Percentiles rank a stretch among this genome's conserved stretches.
Conservation (phyloP, 2,113 vertebrate genomes). For the Pitta sordida region DNA sequence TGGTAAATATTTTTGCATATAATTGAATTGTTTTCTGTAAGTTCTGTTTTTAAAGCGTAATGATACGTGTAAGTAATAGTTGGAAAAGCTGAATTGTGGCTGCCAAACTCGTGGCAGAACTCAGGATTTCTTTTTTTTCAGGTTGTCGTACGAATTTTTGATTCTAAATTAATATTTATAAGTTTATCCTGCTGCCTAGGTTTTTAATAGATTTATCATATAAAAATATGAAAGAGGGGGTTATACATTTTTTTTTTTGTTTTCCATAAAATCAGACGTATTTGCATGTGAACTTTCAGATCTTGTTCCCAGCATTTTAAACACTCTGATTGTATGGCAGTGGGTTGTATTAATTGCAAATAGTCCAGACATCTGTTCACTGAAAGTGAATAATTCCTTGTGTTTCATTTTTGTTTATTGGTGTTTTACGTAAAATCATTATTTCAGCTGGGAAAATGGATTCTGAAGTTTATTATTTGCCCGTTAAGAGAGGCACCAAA, state of each 20-base stretch:
- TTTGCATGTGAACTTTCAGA: slow-evolving; percentile 70
- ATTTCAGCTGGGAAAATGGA: neutral
- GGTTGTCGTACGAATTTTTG: slow-evolving; percentile 12
- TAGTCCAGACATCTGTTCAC: slow-evolving; percentile 70
- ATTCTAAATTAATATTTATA: slow-evolving; percentile 25
- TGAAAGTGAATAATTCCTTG: slow-evolving; percentile 29
- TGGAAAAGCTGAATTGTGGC: neutral
- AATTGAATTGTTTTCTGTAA: neutral
- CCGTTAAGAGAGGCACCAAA: neutral
- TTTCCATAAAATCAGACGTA: slow-evolving; percentile 60
- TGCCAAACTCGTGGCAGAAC: neutral
- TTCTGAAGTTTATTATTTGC: neutral
- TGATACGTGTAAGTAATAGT: neutral
- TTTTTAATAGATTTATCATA: neutral
- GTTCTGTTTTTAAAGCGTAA: neutral
- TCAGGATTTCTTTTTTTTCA: neutral
- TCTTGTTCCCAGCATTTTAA: slow-evolving; percentile 69
- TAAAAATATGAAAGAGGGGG: neutral
- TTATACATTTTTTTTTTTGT: slow-evolving; percentile 51
- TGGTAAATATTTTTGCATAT: neutral
- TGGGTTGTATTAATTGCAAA: slow-evolving; percentile 72
- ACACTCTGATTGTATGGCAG: slow-evolving; percentile 64
- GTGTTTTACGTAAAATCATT: slow-evolving; percentile 32
- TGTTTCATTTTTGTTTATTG: slow-evolving; percentile 52
- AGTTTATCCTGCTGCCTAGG: slow-evolving; percentile 8